Base-by-base conservation (phyloP, 2,113 vertebrate species). In the Accipiter virgatus region DNA sequence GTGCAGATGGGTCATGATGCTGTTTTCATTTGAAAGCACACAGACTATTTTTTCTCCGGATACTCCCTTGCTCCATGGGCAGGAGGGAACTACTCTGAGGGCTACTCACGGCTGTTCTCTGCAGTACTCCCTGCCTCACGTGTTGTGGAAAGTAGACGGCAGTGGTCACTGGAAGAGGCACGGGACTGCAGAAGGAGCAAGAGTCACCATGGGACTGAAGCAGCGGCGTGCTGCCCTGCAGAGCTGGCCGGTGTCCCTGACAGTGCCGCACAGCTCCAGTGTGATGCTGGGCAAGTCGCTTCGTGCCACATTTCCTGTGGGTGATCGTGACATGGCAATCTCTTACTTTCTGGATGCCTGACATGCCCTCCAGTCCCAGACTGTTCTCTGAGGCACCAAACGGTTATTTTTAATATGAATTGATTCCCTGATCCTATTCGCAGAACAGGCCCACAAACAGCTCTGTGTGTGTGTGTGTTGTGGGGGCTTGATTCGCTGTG, bases 131-230 rank as follows among this genome's bases (percentile, higher is more conserved):
- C 21, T 43, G 34, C 53, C 58, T 90, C 45, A 3, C 9, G 31
- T 0, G 1, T 19, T 9, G 3, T 27, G 59, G 32, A 43, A 86
- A 22, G 42, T 4, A 56, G 52, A n/a, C 31, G 42, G 43, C 0
- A 9, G 85, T 45, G 50, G 53, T n/a, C 45, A 86, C 29, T 1
- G 26, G 36, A 59, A 40, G 43, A 68, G 43, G 84, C 48, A 58
- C 17, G n/a, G n/a, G 16, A 62, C 48, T 68, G 43, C 53, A 93
- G 63, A 72, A 88, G 26, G 13, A 68, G 56, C n/a, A 67, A 34
- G 52, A 31, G n/a, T 19, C 43, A 34, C 43, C 29, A 12, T 1
- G 4, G 40, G 43, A 23, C 43, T 55, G 45, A 47, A 59, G 58
- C 43, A 55, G 19, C 3, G 25, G 38, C 31, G 27, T 63, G 36